Conservation (phyloP, 2,113 vertebrate species). For the Tretioscincus oriximinensis region DNA sequence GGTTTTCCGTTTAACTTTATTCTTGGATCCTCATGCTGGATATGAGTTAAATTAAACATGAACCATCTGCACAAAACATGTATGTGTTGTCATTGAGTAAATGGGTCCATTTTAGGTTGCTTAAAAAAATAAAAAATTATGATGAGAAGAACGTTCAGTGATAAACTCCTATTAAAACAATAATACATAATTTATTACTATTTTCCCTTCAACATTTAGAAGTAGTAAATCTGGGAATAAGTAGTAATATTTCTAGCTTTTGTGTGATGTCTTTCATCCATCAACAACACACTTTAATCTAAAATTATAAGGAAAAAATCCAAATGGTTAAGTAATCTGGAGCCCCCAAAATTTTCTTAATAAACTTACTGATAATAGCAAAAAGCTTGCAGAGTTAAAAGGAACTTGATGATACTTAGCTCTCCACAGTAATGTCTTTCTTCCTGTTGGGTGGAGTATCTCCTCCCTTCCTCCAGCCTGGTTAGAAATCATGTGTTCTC, state of each 20-base stretch:
- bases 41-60: neutral
- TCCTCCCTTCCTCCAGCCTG: neutral
- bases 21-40: neutral
- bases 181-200: accelerated
- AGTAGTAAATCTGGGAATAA: neutral
- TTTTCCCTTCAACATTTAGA: neutral
- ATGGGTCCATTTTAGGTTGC: neutral
- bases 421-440: slow-evolving; percentile 5
- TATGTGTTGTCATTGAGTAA: neutral
- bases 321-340: neutral
- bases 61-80: neutral
- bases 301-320: neutral
- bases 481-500: slow-evolving; percentile 15
- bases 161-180: neutral
- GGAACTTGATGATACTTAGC: neutral
- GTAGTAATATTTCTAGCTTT: neutral
- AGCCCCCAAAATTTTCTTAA: neutral
- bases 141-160: neutral
- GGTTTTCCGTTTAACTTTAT: neutral
- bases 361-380: neutral
- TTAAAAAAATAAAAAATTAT: neutral
- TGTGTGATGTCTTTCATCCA: neutral
- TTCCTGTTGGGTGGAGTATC: slow-evolving; percentile 16
- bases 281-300: neutral
- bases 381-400: neutral